Percentiles rank a stretch among this genome's conserved stretches.
Evolutionary conservation across 2,888 invertebrate genomes (phyloP).

Genomic region (Smittia aterrima): DNA sequence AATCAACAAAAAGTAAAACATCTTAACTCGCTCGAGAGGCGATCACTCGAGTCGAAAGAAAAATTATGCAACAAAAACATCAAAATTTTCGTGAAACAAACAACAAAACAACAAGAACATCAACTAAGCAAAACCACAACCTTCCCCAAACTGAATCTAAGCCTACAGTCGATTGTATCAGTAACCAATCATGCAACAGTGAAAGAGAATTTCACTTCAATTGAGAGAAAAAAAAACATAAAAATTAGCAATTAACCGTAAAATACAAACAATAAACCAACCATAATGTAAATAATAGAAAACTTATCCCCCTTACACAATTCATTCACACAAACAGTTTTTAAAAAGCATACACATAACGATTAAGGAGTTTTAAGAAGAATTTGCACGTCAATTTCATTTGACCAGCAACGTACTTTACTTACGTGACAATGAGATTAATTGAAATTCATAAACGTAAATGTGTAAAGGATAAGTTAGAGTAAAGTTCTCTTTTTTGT

Average conservation of each 20-base stretch:
- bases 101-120: constrained; percentile 51
- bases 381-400: neutral
- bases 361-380: constrained; percentile 17
- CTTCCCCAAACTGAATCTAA: constrained; percentile 58
- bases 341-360: constrained; percentile 35
- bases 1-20: constrained; percentile 30
- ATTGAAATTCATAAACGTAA: constrained; percentile 18
- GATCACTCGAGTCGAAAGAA: neutral
- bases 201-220: constrained; percentile 7
- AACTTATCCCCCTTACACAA: constrained; percentile 9
- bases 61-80: constrained; percentile 39
- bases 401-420: constrained; percentile 1
- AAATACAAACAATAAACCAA: constrained; percentile 38
- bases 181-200: constrained; percentile 39
- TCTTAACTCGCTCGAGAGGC: neutral
- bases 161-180: constrained; percentile 60
- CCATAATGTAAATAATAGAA: constrained; percentile 42
- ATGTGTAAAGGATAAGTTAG: constrained; percentile 23
- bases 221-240: no score
- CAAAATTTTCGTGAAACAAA: constrained; percentile 39
- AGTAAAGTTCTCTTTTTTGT: neutral
- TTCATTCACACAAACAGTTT: constrained; percentile 17
- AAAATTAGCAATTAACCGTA: constrained; percentile 2
- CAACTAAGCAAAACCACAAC: constrained; percentile 55
- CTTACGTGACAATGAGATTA: neutral